Evolutionary conservation across 2,888 invertebrate genomes (phyloP).

Genomic region (Drosophila falleni): DNA sequence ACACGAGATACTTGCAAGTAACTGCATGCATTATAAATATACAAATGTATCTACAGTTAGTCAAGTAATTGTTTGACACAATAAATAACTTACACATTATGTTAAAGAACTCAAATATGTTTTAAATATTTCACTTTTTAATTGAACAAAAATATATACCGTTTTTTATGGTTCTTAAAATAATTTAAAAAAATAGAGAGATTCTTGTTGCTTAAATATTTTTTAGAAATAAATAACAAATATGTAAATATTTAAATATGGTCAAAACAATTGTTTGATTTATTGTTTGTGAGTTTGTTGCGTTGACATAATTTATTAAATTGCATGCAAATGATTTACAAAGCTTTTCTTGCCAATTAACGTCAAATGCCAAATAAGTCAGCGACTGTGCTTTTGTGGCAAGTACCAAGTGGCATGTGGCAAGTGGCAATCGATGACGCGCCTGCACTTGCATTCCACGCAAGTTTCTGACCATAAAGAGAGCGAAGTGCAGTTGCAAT

Average conservation of each 20-base stretch:
- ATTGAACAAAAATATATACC: too few relatives aligned
- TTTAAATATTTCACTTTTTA: too few relatives aligned
- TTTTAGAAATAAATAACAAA: background rate
- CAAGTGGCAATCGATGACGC: constrained; percentile 65
- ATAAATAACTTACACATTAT: too few relatives aligned
- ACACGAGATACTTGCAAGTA: constrained; percentile 18
- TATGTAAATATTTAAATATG: background rate
- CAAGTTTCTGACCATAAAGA: constrained; percentile 64
- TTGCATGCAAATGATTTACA: constrained; percentile 62
- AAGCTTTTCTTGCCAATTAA: constrained; percentile 73
- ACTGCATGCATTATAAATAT: constrained; percentile 2
- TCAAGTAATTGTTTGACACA: background rate
- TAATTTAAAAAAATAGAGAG: too few relatives aligned
- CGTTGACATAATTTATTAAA: constrained; percentile 74
- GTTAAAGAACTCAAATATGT: too few relatives aligned
- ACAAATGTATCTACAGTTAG: constrained; percentile 1
- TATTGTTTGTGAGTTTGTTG: background rate
- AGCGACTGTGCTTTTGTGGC: constrained; percentile 11
- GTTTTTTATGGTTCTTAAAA: too few relatives aligned
- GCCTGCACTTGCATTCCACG: constrained; percentile 63
- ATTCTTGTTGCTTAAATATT: too few relatives aligned
- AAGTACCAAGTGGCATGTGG: constrained; percentile 8
- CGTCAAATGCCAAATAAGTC: constrained; percentile 66
- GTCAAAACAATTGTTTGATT: background rate
- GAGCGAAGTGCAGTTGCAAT: constrained; percentile 22